Evolutionary conservation across 1,140 invertebrate genomes (phyloP), one percentile per base, ranked within the genome.

Genomic region (Delia radicum): DNA sequence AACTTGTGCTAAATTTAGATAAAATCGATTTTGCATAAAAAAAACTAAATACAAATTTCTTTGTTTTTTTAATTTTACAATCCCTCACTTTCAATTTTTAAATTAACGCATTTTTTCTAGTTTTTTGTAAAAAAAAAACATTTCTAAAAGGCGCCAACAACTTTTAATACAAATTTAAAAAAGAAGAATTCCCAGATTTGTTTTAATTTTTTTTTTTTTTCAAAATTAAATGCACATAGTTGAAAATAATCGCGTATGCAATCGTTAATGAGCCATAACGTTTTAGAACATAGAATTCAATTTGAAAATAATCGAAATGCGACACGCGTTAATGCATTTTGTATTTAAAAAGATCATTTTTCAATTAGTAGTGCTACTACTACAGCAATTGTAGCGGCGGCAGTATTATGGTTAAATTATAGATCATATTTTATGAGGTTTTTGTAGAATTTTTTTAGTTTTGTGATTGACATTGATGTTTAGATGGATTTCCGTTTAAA

Each of bases 291-390:
- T 21, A 18, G 21, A 55, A 55, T 21, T 21, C 48, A 55, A 55
- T 55, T 55, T 55, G n/a, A 55, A 8, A 55, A 55, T 55, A 6
- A 55, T 55, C 6, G 18, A 18, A 55, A 55, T 18, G 48, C 48
- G 48, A 55, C 48, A 55, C 48, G 48, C 48, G 48, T 55, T 55
- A 55, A 55, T 55, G 48, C 48, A 55, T 55, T 55, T 55, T 55
- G 48, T 55, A 18, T 12, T 18, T 21, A 21, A 55, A 21, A 18
- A 55, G 48, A 55, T 55, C 48, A 55, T 3, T 55, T 55, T 55
- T 55, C 48, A 55, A 55, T 55, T 55, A 55, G 48, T 21, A 21
- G 48, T 21, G 12, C 48, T 55, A 21, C 21, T 18, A 18, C 7
- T 6, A 5, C 12, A 55, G 48, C 21, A 55, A 18, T 55, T 55